Conservation (phyloP, 2,797 vertebrate genomes). For the Alauda arvensis region DNA sequence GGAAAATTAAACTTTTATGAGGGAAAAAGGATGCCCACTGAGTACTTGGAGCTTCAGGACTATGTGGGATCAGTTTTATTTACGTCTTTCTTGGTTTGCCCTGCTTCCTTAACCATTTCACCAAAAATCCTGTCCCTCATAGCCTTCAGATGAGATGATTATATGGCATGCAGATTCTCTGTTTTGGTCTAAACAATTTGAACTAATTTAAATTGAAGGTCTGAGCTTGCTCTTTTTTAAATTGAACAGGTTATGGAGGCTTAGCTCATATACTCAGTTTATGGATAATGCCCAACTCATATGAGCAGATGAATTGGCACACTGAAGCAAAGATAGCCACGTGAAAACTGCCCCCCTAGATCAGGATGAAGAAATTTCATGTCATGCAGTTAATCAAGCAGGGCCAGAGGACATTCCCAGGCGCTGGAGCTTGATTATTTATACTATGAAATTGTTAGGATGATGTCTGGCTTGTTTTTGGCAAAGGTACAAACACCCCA, state of each 20-base stretch:
- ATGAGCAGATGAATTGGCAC: background rate
- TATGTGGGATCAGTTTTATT: background rate
- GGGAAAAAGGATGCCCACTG: background rate
- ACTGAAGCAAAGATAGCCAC: background rate
- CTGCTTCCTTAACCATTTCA: background rate
- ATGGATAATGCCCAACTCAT: background rate
- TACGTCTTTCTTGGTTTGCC: background rate
- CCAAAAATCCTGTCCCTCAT: background rate
- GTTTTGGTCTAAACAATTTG: background rate
- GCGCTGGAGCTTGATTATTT: constrained; percentile 31
- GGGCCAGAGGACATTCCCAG: constrained; percentile 23
- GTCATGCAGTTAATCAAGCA: constrained; percentile 15
- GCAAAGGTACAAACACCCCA: constrained; percentile 3
- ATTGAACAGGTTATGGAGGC: background rate
- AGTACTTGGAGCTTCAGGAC: background rate
- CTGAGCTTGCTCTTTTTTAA: background rate
- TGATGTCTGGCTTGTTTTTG: constrained; percentile 39
- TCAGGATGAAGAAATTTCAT: constrained; percentile 10
- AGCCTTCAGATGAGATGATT: background rate
- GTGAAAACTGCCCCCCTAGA: background rate
- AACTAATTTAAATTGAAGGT: background rate
- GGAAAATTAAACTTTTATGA: background rate
- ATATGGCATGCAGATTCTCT: background rate
- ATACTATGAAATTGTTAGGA: constrained; percentile 8
- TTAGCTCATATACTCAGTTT: background rate